Evolutionary conservation across 1,140 invertebrate genomes (phyloP).

Genomic region (Neodiprion fabricii): DNA sequence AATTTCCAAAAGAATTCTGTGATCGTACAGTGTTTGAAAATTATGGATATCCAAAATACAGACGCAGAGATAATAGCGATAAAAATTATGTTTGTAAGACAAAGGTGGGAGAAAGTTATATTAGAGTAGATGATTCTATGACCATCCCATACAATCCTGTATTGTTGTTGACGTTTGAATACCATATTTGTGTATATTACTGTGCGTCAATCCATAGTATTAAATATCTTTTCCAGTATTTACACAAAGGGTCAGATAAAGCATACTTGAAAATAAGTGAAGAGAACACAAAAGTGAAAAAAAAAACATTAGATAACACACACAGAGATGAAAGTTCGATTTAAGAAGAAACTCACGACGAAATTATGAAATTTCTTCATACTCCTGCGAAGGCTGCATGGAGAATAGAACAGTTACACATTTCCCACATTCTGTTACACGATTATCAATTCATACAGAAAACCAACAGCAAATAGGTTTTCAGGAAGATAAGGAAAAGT

Average conservation of each 20-base stretch:
- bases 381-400: too few relatives aligned
- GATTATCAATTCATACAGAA: too few relatives aligned
- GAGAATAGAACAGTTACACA: too few relatives aligned
- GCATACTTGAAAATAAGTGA: neutral
- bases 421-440: too few relatives aligned
- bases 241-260: constrained; percentile 16
- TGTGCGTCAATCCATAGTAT: constrained; percentile 24
- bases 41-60: constrained; percentile 28
- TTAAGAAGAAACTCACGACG: neutral
- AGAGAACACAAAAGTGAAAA: neutral
- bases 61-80: constrained; percentile 15
- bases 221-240: constrained; percentile 25
- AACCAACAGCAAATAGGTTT: too few relatives aligned
- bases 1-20: constrained; percentile 26
- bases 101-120: constrained; percentile 17
- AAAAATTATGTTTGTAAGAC: constrained; percentile 18
- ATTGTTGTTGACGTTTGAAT: constrained; percentile 26
- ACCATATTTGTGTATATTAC: constrained; percentile 25
- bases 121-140: constrained; percentile 21
- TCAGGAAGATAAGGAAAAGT: too few relatives aligned
- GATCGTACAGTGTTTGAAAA: constrained; percentile 20
- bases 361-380: neutral
- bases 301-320: neutral
- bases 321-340: too few relatives aligned
- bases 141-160: constrained; percentile 25